Percentiles rank a stretch among this genome's conserved stretches.
phyloP scores from a whole-genome alignment of 2,113 vertebrate genomes.

The Emydura subglobosa region DNA sequence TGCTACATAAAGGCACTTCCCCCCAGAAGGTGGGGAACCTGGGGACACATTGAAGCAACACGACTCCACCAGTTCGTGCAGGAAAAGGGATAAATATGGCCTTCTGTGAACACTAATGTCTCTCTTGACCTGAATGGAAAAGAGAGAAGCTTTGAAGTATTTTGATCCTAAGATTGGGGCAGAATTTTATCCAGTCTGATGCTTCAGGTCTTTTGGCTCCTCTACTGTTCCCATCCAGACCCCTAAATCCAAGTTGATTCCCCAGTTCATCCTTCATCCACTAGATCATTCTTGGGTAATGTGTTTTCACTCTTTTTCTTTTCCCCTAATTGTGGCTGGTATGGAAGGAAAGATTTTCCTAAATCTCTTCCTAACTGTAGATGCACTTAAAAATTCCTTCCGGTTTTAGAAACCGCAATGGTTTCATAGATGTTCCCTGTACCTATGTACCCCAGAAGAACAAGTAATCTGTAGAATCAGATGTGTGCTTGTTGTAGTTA shows the following conservation, averaged over 20 bases:
- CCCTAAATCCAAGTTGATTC: neutral
- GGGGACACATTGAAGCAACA: neutral
- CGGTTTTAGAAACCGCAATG: neutral
- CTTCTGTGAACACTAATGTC: neutral
- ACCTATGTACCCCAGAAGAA: neutral
- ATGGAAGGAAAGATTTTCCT: neutral
- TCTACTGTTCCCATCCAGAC: neutral
- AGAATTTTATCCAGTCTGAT: neutral
- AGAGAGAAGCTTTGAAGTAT: neutral
- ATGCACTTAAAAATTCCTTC: neutral
- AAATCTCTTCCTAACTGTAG: neutral
- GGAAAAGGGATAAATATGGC: neutral
- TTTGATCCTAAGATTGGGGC: neutral
- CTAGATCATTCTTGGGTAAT: neutral
- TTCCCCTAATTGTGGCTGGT: neutral
- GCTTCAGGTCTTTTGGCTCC: neutral
- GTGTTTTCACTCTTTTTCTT: neutral
- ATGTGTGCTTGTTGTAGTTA: neutral
- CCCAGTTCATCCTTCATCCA: neutral
- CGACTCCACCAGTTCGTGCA: neutral
- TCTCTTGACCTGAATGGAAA: neutral
- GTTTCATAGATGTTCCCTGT: neutral
- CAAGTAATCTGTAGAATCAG: neutral
- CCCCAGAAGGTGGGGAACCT: neutral
- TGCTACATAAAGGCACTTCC: neutral